Evolutionary conservation across 2,797 vertebrate species (phyloP).

Genomic region (Halcyon smyrnensis): DNA sequence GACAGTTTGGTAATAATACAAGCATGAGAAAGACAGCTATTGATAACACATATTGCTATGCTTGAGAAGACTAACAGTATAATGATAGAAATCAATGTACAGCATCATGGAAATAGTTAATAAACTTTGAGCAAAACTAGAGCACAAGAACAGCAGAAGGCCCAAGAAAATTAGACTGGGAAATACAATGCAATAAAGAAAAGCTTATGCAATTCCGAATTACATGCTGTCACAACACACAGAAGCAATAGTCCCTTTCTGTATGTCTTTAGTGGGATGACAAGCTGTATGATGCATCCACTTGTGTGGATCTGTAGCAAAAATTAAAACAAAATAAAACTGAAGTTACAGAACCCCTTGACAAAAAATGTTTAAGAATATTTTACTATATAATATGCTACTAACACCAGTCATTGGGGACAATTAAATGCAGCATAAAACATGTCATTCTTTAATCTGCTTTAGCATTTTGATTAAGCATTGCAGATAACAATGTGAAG

Average conservation of each 20-base stretch:
- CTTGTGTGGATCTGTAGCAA: background rate
- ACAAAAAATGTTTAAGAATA: slow-evolving; percentile 45
- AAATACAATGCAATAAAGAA: slow-evolving; percentile 39
- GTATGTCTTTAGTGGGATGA: background rate
- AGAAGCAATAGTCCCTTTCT: slow-evolving; percentile 20
- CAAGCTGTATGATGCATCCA: background rate
- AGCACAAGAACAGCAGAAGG: slow-evolving; percentile 6
- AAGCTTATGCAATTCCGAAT: slow-evolving; percentile 42
- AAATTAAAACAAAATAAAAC: slow-evolving; percentile 54
- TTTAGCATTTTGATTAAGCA: slow-evolving; percentile 63
- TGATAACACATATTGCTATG: background rate
- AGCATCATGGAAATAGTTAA: slow-evolving; percentile 29
- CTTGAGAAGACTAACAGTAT: background rate
- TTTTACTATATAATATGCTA: slow-evolving; percentile 18
- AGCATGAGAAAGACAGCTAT: background rate
- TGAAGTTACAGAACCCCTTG: slow-evolving; percentile 11
- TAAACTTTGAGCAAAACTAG: slow-evolving; percentile 21
- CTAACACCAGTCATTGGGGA: background rate
- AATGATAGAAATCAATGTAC: slow-evolving; percentile 10
- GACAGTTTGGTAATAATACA: background rate
- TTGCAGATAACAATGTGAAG: slow-evolving; percentile 18
- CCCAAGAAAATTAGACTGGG: slow-evolving; percentile 33
- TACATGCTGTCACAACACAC: background rate
- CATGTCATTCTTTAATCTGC: slow-evolving; percentile 33
- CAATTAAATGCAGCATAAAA: slow-evolving; percentile 38